Conservation (phyloP, 2,113 vertebrate genomes). For the Uria aalge region DNA sequence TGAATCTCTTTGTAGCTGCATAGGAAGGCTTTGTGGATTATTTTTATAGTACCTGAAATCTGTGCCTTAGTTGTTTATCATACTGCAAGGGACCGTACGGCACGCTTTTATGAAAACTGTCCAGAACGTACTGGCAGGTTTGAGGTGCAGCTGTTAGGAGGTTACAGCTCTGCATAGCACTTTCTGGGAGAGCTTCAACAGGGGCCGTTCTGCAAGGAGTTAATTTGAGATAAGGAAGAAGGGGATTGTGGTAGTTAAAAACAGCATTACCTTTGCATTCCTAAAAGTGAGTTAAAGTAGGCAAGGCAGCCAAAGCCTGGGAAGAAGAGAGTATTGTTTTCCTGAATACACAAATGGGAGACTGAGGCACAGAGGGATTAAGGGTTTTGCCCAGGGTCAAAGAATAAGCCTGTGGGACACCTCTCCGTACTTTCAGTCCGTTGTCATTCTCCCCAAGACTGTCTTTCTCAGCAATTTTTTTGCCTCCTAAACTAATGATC, state of each 20-base stretch:
- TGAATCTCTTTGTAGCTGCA: slow-evolving; percentile 4
- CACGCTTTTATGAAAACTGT: neutral
- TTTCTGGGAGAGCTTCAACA: neutral
- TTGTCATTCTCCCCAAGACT: neutral
- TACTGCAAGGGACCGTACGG: neutral
- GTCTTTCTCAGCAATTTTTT: neutral
- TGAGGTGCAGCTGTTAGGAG: neutral
- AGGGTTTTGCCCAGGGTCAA: neutral
- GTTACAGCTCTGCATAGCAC: neutral
- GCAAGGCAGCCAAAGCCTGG: neutral
- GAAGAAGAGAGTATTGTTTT: neutral
- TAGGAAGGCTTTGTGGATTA: neutral
- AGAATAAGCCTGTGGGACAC: neutral
- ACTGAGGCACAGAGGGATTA: neutral
- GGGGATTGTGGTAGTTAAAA: neutral
- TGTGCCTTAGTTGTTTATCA: neutral
- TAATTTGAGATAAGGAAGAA: neutral
- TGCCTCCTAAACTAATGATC: neutral
- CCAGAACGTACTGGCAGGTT: neutral
- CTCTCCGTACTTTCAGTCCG: neutral
- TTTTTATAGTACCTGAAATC: neutral
- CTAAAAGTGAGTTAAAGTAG: neutral
- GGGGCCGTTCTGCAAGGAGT: neutral
- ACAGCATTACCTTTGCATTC: neutral
- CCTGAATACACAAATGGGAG: neutral